Evolutionary conservation across 2,888 invertebrate genomes (phyloP).

Genomic region (Limnephilus rhombicus): DNA sequence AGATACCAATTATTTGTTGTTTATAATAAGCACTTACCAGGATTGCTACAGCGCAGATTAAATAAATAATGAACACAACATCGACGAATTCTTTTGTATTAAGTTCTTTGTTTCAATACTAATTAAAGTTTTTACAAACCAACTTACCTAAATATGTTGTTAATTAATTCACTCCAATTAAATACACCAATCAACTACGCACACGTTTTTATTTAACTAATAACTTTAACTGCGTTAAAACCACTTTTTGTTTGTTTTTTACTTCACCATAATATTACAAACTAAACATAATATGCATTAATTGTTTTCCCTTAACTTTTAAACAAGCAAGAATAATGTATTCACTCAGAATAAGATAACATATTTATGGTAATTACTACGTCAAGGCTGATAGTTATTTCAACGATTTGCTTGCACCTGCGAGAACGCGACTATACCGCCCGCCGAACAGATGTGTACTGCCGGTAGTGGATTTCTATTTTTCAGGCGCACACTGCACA

Average conservation of each 20-base stretch:
- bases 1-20: too few species aligned
- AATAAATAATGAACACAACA: background rate
- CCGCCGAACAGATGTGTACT: conserved; percentile 21
- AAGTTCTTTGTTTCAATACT: background rate
- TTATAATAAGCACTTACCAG: too few species aligned
- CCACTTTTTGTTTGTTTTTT: background rate
- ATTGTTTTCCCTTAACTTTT: background rate
- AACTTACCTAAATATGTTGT: background rate
- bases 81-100: too few species aligned
- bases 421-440: conserved; percentile 2
- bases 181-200: background rate
- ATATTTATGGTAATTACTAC: background rate
- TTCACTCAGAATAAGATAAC: background rate
- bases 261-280: background rate
- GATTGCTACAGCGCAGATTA: too few species aligned
- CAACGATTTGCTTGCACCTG: background rate
- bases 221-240: background rate
- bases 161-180: background rate
- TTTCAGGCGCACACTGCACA: conserved; percentile 12
- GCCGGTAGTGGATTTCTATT: background rate
- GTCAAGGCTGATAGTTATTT: background rate
- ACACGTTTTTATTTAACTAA: background rate
- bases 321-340: background rate
- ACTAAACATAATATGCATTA: background rate
- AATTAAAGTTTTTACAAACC: background rate